These are phyloP conservation scores for Acleris sparsana DNA, from an alignment of 2,888 invertebrate genomes.

Conservation along the genomic window DNA sequence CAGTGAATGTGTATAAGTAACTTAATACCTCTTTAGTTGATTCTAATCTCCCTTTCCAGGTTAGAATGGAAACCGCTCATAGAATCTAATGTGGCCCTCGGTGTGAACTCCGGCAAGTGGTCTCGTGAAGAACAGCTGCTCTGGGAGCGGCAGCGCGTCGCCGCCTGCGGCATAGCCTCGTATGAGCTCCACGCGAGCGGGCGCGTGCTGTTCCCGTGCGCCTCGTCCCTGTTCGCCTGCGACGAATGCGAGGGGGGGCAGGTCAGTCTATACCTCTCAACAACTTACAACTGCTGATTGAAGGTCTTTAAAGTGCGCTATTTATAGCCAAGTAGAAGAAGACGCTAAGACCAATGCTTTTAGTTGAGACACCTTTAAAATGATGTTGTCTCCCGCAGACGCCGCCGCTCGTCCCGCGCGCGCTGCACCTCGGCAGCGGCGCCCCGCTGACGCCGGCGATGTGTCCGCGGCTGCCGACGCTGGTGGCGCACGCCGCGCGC, in stretches of 20 bases:
- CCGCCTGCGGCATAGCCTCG: slow-evolving; percentile 96
- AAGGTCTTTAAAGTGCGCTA: too few species aligned
- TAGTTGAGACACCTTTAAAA: neutral
- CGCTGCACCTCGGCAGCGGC: slow-evolving; percentile 71
- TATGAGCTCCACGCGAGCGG: slow-evolving; percentile 95
- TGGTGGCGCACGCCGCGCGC: slow-evolving; percentile 95
- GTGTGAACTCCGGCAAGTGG: slow-evolving; percentile 84
- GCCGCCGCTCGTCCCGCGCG: slow-evolving; percentile 71
- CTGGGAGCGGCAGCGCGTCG: slow-evolving; percentile 95
- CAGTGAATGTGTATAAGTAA: too few species aligned
- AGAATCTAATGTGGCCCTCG: slow-evolving; percentile 88
- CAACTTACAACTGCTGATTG: too few species aligned
- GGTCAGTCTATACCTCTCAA: slow-evolving; percentile 51
- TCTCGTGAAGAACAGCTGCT: slow-evolving; percentile 95
- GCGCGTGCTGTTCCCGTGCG: slow-evolving; percentile 95
- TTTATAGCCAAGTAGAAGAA: too few species aligned
- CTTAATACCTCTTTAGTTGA: too few species aligned
- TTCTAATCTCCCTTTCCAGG: slow-evolving; percentile 54
- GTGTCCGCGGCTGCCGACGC: slow-evolving; percentile 89
- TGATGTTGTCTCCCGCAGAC: slow-evolving; percentile 47
- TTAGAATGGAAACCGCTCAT: slow-evolving; percentile 92
- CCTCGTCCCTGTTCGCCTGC: slow-evolving; percentile 94
- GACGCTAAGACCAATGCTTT: neutral
- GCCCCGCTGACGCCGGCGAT: slow-evolving; percentile 76
- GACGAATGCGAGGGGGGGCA: slow-evolving; percentile 64